phyloP scores from a whole-genome alignment of 1,140 invertebrate genomes.

The Apis laboriosa region DNA sequence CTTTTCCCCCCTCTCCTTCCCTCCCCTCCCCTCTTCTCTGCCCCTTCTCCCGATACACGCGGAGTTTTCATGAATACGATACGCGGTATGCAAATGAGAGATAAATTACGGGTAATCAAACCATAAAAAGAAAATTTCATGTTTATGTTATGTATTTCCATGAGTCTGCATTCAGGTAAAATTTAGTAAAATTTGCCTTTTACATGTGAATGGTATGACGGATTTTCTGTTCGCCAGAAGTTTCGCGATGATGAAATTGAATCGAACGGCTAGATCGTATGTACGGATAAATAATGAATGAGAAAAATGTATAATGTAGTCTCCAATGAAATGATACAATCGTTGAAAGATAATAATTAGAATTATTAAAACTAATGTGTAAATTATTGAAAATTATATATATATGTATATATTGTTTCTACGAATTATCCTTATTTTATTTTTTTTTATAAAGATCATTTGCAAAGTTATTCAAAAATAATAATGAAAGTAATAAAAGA shows the following conservation, averaged over 20 bases:
- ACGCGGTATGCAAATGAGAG: background rate
- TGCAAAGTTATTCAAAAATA: background rate
- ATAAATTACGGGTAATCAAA: background rate
- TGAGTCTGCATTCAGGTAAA: background rate
- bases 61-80: background rate
- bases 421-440: too few relatives aligned
- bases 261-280: background rate
- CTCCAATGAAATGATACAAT: background rate
- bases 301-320: background rate
- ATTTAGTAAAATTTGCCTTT: background rate
- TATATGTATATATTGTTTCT: too few relatives aligned
- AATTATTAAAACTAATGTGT: too few relatives aligned
- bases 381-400: background rate
- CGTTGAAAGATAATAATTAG: background rate
- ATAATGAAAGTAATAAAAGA: background rate
- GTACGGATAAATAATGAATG: slow-evolving; percentile 2
- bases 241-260: background rate
- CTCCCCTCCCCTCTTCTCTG: background rate
- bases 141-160: background rate
- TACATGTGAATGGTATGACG: background rate
- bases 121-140: background rate
- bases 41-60: too few relatives aligned
- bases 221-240: background rate
- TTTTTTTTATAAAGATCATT: too few relatives aligned
- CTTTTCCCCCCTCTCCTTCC: too few relatives aligned